Evolutionary conservation across 2,888 invertebrate genomes (phyloP), one percentile per base, ranked within the genome.

Genomic region (Tortricodes alternella): DNA sequence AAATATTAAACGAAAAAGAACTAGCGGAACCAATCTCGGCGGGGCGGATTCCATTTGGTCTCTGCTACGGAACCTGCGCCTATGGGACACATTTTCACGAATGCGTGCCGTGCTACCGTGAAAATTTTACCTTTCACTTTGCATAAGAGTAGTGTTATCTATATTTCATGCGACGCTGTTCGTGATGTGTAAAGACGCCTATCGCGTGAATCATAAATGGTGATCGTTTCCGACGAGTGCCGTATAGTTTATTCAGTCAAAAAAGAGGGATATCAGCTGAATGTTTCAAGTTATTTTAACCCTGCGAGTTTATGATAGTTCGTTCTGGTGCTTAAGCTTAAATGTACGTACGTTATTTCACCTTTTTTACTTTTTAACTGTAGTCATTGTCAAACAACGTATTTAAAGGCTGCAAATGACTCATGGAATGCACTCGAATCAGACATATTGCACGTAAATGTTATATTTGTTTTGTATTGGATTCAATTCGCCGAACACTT

Each of bases 1-100:
- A 88, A 86, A 87, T 86, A 88, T 86, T 87, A 83, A 87, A 83
- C 73, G 79, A 83, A 79, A 80, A 71, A 81, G 79, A 87, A 84
- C 80, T 83, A 82, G 78, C 74, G 72, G 69, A 76, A 78, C 78
- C 82, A 86, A 89, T 89, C 86, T 88, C 83, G 70, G 76, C 76
- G 78, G 81, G 74, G 72, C 62, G 78, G 75, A 78, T 80, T 83
- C 80, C 78, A 83, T 83, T 83, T 76, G 82, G 79, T 72, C 75
- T 74, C 68, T 71, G 71, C 72, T 72, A 70, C 65, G 67, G 56
- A 65, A 69, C 71, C 65, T 73, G 67, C 74, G 73, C 80, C 78
- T 71, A 46, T 69, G 82, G 84, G 84, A 83, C 76, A 73, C 76
- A 79, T 84, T 77, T 75, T 69, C 71, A 65, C 70, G 70, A 74